A percentile compares a stretch with the other conserved stretches of the same genome.
These are phyloP conservation scores for Helarctos malayanus DNA, from an alignment of 2,797 vertebrate species.

Conservation along the genomic window DNA sequence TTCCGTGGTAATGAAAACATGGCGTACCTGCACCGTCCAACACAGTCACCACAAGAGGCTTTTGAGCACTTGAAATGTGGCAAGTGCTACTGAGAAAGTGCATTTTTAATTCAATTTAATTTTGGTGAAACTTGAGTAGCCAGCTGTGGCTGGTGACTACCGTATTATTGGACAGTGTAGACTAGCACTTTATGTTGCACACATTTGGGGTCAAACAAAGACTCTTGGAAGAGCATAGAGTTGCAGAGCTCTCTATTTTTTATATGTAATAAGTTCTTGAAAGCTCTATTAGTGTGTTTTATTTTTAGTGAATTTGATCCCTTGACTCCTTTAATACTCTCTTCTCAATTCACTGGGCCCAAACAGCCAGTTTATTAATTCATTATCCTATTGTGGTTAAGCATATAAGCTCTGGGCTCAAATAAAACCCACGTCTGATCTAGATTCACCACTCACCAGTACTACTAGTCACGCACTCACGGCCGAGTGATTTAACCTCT, in stretches of 20 bases:
- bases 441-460: neutral
- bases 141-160: neutral
- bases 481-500: neutral
- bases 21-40: neutral
- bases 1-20: neutral
- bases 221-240: neutral
- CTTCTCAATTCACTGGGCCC: neutral
- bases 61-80: neutral
- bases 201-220: neutral
- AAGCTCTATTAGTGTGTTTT: neutral
- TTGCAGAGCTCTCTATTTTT: neutral
- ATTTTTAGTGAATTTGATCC: neutral
- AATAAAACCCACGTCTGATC: neutral
- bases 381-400: neutral
- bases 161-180: neutral
- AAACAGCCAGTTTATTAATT: neutral
- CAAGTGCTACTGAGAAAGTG: neutral
- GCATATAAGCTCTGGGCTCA: neutral
- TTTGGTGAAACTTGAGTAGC: neutral
- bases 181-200: neutral
- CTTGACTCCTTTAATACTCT: neutral
- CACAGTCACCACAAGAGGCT: neutral
- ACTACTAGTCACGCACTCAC: neutral
- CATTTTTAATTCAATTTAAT: neutral
- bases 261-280: neutral